Evolutionary conservation across 2,888 invertebrate species (phyloP).

Genomic region (Pseudeuparius sepicola): DNA sequence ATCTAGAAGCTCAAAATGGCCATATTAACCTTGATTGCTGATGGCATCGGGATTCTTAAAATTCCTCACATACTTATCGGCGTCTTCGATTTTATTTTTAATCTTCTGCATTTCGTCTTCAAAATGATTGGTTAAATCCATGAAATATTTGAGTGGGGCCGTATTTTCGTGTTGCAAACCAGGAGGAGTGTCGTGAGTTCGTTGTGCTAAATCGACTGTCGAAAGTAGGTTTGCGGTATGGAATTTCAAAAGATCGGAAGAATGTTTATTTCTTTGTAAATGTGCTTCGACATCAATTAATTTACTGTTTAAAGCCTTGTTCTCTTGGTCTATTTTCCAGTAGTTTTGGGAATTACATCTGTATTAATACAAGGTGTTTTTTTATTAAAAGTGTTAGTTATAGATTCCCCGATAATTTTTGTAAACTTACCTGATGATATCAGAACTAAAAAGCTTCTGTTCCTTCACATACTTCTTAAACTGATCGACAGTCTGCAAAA

Average conservation of each 20-base stretch:
- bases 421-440: slow-evolving; percentile 26
- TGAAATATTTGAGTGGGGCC: slow-evolving; percentile 61
- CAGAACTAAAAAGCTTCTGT: slow-evolving; percentile 52
- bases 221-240: slow-evolving; percentile 65
- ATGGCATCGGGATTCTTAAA: slow-evolving; percentile 51
- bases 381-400: too few relatives aligned
- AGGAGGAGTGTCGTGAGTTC: slow-evolving; percentile 66
- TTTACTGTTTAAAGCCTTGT: slow-evolving; percentile 47
- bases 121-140: slow-evolving; percentile 56
- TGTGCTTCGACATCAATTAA: slow-evolving; percentile 52
- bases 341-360: slow-evolving; percentile 50
- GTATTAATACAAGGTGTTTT: background rate
- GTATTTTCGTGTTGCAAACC: slow-evolving; percentile 68
- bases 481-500: slow-evolving; percentile 64
- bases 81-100: slow-evolving; percentile 60
- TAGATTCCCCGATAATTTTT: too few relatives aligned
- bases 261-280: slow-evolving; percentile 49
- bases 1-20: too few relatives aligned
- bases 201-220: slow-evolving; percentile 66
- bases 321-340: slow-evolving; percentile 52
- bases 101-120: slow-evolving; percentile 59
- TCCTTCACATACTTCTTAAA: slow-evolving; percentile 80
- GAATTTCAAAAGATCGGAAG: slow-evolving; percentile 55
- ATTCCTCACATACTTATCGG: slow-evolving; percentile 61
- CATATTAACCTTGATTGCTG: too few relatives aligned